phyloP scores from a whole-genome alignment of 2,888 invertebrate species.

The Sceliomorpha sp. region DNA sequence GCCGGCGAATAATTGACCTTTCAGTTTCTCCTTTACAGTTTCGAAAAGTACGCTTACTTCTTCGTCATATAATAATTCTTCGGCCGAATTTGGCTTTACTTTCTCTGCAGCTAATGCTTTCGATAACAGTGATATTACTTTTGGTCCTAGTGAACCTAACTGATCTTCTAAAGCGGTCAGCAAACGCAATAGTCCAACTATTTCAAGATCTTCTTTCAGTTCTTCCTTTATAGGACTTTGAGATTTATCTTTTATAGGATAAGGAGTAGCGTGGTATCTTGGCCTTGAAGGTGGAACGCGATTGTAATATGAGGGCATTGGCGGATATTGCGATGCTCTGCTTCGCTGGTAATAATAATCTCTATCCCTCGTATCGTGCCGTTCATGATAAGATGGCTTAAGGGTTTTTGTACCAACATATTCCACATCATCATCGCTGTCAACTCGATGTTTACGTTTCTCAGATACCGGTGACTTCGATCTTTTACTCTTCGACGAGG shows the following conservation, averaged over 20 bases:
- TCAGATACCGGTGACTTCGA: conserved; percentile 44
- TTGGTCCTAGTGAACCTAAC: conserved; percentile 91
- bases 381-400: conserved; percentile 70
- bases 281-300: conserved; percentile 53
- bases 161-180: conserved; percentile 91
- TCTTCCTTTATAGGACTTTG: conserved; percentile 71
- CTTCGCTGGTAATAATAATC: conserved; percentile 57
- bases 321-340: no score
- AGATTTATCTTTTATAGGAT: conserved; percentile 75
- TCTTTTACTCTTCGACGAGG: conserved; percentile 56
- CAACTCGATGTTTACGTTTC: conserved; percentile 61
- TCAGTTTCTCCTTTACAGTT: conserved; percentile 92
- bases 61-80: conserved; percentile 87
- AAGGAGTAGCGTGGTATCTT: conserved; percentile 68
- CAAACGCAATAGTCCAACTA: conserved; percentile 84
- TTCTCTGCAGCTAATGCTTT: conserved; percentile 90
- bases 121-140: conserved; percentile 88
- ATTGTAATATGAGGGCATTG: conserved; percentile 53
- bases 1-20: conserved; percentile 88
- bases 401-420: conserved; percentile 72
- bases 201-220: conserved; percentile 73
- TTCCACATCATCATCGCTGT: conserved; percentile 78
- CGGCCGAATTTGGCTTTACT: conserved; percentile 86
- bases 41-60: conserved; percentile 87
- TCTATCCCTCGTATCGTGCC: conserved; percentile 59